These are phyloP conservation scores for Mystacides longicornis DNA, from an alignment of 2,888 invertebrate genomes.

Conservation along the genomic window DNA sequence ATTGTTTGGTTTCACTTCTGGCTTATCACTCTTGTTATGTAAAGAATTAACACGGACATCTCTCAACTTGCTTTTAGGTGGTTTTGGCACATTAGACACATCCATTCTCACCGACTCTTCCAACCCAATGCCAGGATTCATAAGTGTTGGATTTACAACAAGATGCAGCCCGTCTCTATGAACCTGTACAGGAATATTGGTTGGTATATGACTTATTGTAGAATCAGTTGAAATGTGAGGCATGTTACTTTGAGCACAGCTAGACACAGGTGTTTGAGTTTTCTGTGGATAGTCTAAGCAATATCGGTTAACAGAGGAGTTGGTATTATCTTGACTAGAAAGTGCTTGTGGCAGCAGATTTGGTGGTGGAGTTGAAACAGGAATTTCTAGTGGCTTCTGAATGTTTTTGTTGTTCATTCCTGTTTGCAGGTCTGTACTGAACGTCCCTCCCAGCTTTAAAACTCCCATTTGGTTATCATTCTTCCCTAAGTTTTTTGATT, in stretches of 20 bases:
- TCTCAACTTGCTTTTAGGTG: conserved; percentile 40
- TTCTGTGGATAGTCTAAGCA: conserved; percentile 17
- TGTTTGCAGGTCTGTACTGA: conserved; percentile 23
- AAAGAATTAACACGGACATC: conserved; percentile 47
- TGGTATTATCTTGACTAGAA: not conserved
- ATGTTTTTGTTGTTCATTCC: conserved; percentile 40
- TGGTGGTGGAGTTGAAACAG: conserved; percentile 45
- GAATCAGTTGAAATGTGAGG: conserved; percentile 2
- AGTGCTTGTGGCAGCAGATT: conserved; percentile 23
- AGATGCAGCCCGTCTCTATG: conserved; percentile 18
- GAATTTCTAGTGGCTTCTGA: conserved; percentile 41
- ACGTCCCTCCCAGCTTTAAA: conserved; percentile 18
- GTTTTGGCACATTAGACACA: conserved; percentile 33
- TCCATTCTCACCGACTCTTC: conserved; percentile 32
- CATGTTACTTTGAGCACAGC: conserved; percentile 11
- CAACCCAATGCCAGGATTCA: conserved; percentile 11
- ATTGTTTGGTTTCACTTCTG: conserved; percentile 37
- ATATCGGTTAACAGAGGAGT: conserved; percentile 3
- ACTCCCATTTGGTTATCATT: conserved; percentile 15
- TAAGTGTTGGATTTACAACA: conserved; percentile 16
- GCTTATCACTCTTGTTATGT: conserved; percentile 44
- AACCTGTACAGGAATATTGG: conserved; percentile 15
- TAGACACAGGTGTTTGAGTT: conserved; percentile 7
- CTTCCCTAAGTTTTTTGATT: conserved; percentile 9
- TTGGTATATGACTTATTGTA: conserved; percentile 3